Conservation (phyloP, 2,888 invertebrate species). For the Spilosoma lubricipeda region DNA sequence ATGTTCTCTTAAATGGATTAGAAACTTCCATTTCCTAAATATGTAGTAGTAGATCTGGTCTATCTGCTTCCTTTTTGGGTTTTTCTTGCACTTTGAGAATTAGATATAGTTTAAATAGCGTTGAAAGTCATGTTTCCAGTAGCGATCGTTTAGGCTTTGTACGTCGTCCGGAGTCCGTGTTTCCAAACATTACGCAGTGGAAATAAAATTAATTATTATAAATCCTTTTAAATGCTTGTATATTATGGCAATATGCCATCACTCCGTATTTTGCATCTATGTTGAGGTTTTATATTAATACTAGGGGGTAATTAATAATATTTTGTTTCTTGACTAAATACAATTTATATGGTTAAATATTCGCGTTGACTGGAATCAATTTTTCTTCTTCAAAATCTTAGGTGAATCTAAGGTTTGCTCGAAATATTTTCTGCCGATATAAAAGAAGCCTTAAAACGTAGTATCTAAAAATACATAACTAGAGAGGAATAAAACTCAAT, state of each 20-base stretch:
- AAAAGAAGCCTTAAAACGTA: background rate
- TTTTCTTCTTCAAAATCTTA: background rate
- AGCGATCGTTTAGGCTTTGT: background rate
- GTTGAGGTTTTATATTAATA: too few relatives aligned
- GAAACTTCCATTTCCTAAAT: background rate
- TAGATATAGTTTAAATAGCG: background rate
- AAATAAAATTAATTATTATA: too few relatives aligned
- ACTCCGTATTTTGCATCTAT: background rate
- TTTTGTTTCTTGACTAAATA: background rate
- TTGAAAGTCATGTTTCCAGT: too few relatives aligned
- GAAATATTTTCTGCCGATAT: background rate
- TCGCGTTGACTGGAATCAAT: too few relatives aligned
- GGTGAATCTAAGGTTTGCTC: background rate
- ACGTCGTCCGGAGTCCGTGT: background rate
- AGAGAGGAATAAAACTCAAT: background rate
- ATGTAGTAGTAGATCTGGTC: background rate
- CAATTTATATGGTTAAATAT: too few relatives aligned
- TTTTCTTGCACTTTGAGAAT: background rate
- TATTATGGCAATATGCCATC: background rate
- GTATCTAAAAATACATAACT: background rate
- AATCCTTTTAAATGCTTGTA: background rate
- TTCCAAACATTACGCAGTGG: too few relatives aligned
- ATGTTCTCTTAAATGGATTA: background rate
- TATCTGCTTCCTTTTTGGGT: background rate
- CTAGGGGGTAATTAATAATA: too few relatives aligned